Evolutionary conservation across 1,140 invertebrate species (phyloP), one percentile per base, ranked within the genome.

Genomic region (Anastatus disparis): DNA sequence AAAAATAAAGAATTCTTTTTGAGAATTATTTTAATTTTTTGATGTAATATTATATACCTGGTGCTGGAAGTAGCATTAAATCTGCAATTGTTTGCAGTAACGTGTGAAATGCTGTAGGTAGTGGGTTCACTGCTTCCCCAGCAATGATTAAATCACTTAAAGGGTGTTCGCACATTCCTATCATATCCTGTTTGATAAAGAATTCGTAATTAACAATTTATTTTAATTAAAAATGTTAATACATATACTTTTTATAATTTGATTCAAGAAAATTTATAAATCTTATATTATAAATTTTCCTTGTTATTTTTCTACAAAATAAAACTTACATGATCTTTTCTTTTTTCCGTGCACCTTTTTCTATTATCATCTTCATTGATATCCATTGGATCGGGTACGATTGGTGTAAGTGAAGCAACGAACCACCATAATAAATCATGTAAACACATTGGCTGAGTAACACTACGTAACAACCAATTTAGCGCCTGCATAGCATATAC

Each of bases 371-470:
- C 87, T n/a, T 88, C 87, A 0, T 76, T 77, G 31, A 82, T 74
- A 2, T 82, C 77, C n/a, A 83, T 75, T 12, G 79, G 71, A 12
- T 88, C 87, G 0, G 83, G 13, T 17, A 74, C 17, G 6, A 80
- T 79, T 1, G 91, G 88, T 7, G 89, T 90, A 22, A 96, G 84
- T 2, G 89, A 90, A n/a, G 88, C 90, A 2, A 95, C 93, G 78
- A 98, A 97, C 93, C 95, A 97, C 97, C 96, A 98, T 70, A 98
- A 89, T 0, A 98, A 86, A 83, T 98, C 97, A 79, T 98, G 97
- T 9, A 98, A 87, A 81, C 93, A 94, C 8, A 92, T 91, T 7
- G 95, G 92, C 82, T 97, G 94, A 0, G 95, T 97, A 2, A 98
- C 95, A 69, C 92, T 95, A 71, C 95, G 89, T 3, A 99, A 86